These are phyloP conservation scores for Typhlomys cinereus DNA, from an alignment of 2,113 vertebrate genomes.

Conservation along the genomic window DNA sequence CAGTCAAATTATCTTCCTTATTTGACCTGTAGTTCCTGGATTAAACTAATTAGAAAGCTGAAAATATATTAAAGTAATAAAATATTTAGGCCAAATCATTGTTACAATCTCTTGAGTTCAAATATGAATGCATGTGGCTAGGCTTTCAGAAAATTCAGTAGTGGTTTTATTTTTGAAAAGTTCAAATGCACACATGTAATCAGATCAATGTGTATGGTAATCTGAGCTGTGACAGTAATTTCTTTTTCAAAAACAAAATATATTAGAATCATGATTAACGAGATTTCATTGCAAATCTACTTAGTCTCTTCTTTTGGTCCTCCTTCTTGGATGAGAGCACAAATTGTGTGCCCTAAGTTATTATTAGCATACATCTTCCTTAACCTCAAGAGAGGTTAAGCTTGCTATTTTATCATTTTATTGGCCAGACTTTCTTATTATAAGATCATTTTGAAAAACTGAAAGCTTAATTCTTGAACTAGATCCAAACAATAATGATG, in stretches of 20 bases:
- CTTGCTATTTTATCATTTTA: neutral
- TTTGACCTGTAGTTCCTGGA: neutral
- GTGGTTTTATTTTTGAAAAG: neutral
- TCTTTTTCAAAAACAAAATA: neutral
- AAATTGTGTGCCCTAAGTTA: neutral
- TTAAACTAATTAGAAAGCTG: neutral
- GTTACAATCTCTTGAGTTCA: neutral
- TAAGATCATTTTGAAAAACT: neutral
- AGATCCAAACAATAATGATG: neutral
- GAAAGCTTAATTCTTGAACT: neutral
- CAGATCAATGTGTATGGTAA: neutral
- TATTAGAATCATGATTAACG: neutral
- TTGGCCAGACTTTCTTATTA: neutral
- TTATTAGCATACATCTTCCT: neutral
- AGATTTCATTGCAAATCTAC: neutral
- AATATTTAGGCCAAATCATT: neutral
- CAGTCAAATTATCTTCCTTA: neutral
- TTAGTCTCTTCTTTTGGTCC: neutral
- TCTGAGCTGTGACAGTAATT: neutral
- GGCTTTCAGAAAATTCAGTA: neutral
- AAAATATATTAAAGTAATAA: neutral
- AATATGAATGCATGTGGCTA: neutral
- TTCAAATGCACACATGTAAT: neutral
- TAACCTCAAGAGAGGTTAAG: neutral
- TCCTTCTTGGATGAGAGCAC: neutral